Evolutionary conservation across 2,113 vertebrate species (phyloP), one percentile per base, ranked within the genome.

Genomic region (Willisornis vidua): DNA sequence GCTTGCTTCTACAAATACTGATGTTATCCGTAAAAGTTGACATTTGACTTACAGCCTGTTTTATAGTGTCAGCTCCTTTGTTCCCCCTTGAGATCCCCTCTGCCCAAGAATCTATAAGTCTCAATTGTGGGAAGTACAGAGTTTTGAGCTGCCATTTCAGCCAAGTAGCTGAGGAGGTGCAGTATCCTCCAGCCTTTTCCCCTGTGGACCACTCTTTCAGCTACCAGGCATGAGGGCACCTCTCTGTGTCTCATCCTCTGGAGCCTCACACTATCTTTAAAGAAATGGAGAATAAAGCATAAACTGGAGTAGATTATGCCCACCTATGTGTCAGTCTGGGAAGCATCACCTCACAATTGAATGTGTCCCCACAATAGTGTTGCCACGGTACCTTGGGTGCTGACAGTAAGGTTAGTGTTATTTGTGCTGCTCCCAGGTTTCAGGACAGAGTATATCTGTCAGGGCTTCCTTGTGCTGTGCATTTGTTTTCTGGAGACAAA

Each of bases 371-470:
- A 14, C 4, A 12, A 7, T 0, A 31, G 12, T 2, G n/a, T 4
- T 55, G 10, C 6, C 33, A 12, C 33, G 52, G 46, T 45, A 43
- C 14, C 24, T 26, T 7, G 49, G 37, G 41, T 54, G 54, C 24
- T 46, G 18, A 14, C 13, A 25, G 31, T 3, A 24, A 57, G 4
- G 54, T 58, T 52, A 67, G 4, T 13, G 15, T 33, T 74, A 37
- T 80, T 89, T 61, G 18, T 52, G 78, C 57, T 84, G 96, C 19
- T 85, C 23, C 57, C 81, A 91, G 89, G 67, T 75, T 93, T 82
- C 48, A 71, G 87, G 43, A 84, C 66, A 90, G 31, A 63, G 65
- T 24, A 26, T 61, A 67, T 73, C 93, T 87, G 82, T 49, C 87
- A 93, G 85, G 67, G 29, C 20, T 79, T 14, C 57, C 63, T 17